These are phyloP conservation scores for Cepaea hortensis DNA, from an alignment of 2,888 invertebrate genomes.

Conservation along the genomic window DNA sequence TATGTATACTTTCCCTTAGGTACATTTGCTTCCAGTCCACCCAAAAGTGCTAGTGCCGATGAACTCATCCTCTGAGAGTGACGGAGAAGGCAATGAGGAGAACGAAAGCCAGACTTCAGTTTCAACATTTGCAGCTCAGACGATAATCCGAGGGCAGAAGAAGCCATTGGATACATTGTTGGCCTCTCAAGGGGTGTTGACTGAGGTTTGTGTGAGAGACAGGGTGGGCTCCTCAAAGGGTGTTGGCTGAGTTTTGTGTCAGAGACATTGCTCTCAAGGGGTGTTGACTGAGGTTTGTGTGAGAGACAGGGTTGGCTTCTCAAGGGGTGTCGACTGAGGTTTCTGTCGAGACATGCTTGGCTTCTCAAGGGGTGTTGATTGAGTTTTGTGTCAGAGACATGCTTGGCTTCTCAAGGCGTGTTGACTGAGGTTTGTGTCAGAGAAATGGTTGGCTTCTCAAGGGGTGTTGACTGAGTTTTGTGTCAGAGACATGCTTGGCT, in stretches of 20 bases:
- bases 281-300: background rate
- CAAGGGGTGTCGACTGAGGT: background rate
- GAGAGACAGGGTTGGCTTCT: background rate
- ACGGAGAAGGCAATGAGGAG: conserved; percentile 56
- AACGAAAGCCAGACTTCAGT: too few relatives aligned
- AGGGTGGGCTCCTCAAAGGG: background rate
- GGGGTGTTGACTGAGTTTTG: too few relatives aligned
- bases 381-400: too few relatives aligned
- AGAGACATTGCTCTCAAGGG: background rate
- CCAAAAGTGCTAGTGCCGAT: conserved; percentile 68
- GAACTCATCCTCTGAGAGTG: conserved; percentile 63
- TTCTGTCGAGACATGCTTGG: too few relatives aligned
- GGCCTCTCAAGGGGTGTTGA: background rate
- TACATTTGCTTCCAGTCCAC: conserved; percentile 59
- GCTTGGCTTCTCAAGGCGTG: too few relatives aligned
- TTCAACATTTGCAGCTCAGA: background rate
- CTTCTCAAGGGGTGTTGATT: too few relatives aligned
- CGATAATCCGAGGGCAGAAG: background rate
- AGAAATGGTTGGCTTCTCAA: too few relatives aligned
- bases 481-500: too few relatives aligned
- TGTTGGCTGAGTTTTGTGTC: background rate
- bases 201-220: background rate
- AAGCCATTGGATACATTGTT: background rate
- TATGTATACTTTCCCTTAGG: background rate
- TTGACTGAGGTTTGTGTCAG: too few relatives aligned